These are phyloP conservation scores for Fulica atra DNA, from an alignment of 2,113 vertebrate species.

Conservation along the genomic window DNA sequence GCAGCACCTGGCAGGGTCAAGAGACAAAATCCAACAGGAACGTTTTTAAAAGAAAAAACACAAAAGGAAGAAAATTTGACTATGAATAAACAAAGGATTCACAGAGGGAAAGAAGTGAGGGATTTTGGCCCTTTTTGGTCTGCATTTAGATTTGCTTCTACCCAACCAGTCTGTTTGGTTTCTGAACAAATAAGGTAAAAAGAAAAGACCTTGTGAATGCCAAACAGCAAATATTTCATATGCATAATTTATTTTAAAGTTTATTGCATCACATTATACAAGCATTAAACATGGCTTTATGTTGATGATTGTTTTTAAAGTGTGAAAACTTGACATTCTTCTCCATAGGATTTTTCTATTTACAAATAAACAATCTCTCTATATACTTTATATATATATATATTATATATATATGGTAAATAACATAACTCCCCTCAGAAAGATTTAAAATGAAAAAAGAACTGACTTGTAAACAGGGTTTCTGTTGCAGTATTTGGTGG, in stretches of 20 bases:
- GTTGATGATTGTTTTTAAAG: constrained; percentile 69
- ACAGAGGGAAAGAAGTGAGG: neutral
- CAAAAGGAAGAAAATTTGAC: neutral
- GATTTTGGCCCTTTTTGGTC: neutral
- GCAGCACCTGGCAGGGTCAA: neutral
- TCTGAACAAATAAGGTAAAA: neutral
- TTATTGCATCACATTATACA: constrained; percentile 82
- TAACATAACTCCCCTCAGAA: constrained; percentile 73
- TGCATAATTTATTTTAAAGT: constrained; percentile 83
- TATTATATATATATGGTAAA: constrained; percentile 70
- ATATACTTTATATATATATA: constrained; percentile 77
- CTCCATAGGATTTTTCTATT: constrained; percentile 75
- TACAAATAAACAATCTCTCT: constrained; percentile 82
- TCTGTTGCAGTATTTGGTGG: constrained; percentile 62
- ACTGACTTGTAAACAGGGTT: constrained; percentile 80
- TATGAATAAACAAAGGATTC: neutral
- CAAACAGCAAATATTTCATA: constrained; percentile 66
- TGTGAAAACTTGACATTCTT: constrained; percentile 80
- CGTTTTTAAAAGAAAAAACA: neutral
- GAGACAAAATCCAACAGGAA: neutral
- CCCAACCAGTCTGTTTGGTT: neutral
- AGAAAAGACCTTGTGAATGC: constrained; percentile 50
- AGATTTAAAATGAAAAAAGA: constrained; percentile 73
- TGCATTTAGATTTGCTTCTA: neutral
- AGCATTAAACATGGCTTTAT: constrained; percentile 84